These are phyloP conservation scores for Antitype chi DNA, from an alignment of 2,888 invertebrate species.

Conservation along the genomic window DNA sequence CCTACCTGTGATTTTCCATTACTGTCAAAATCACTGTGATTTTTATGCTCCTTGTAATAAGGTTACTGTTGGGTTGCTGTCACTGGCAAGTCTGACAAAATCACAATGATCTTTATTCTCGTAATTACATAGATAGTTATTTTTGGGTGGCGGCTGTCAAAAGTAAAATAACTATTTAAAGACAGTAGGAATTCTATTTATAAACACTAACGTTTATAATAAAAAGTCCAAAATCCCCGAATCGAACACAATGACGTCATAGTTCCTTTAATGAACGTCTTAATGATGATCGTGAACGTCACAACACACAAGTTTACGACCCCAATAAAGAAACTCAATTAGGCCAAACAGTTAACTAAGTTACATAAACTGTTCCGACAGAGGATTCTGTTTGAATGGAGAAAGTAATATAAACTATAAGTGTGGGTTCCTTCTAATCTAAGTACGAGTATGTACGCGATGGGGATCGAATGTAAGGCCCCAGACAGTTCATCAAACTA, in stretches of 20 bases:
- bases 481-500: background rate
- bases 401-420: slow-evolving; percentile 5
- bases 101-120: no score
- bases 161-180: no score
- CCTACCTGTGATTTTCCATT: no score
- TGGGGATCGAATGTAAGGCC: background rate
- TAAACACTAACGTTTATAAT: background rate
- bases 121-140: no score
- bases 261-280: slow-evolving; percentile 25
- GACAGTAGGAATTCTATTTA: no score
- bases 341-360: slow-evolving; percentile 20
- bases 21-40: no score
- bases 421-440: background rate
- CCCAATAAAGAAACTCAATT: slow-evolving; percentile 41
- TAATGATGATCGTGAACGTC: slow-evolving; percentile 12
- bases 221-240: background rate
- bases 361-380: slow-evolving; percentile 1
- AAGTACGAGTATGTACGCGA: background rate
- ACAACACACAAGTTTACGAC: slow-evolving; percentile 35
- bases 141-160: no score
- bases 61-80: no score
- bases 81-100: no score
- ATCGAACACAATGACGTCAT: slow-evolving; percentile 24
- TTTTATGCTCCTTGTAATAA: no score
- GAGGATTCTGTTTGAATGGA: background rate